Evolutionary conservation across 2,113 vertebrate species (phyloP).

Genomic region (Myrmophylax atrothorax): DNA sequence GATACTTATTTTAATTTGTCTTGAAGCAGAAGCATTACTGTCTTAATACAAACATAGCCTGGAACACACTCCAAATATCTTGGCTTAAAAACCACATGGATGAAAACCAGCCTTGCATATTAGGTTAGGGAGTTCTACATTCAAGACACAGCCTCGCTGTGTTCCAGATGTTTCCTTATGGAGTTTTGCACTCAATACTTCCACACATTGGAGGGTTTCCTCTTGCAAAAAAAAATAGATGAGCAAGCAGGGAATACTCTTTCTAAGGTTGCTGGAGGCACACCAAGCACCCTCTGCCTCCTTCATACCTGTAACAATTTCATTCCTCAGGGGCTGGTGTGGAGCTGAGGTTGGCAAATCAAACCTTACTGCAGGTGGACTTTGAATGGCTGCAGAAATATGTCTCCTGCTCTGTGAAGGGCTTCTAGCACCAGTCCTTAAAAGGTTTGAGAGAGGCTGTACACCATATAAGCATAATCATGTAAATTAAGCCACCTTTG

Average conservation of each 20-base stretch:
- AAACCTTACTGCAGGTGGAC: not conserved
- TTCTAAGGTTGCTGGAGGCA: not conserved
- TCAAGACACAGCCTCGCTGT: not conserved
- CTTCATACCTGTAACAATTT: not conserved
- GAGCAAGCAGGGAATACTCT: not conserved
- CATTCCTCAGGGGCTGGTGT: not conserved
- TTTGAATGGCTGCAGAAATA: not conserved
- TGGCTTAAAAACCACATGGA: not conserved
- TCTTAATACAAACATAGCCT: not conserved
- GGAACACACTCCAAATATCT: not conserved
- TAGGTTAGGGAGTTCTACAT: not conserved
- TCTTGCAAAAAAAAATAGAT: not conserved
- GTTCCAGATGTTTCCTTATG: not conserved
- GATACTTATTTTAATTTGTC: not conserved
- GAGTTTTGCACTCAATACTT: not conserved
- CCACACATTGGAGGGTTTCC: not conserved
- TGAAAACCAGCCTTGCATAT: not conserved
- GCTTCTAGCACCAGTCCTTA: not conserved
- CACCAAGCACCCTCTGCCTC: not conserved
- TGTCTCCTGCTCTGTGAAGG: not conserved
- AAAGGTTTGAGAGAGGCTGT: not conserved
- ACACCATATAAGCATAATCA: not conserved
- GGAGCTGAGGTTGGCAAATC: not conserved
- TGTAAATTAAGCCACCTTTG: not conserved
- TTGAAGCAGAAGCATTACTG: not conserved